phyloP scores from a whole-genome alignment of 1,140 invertebrate genomes.

The Trichomalopsis sarcophagae region DNA sequence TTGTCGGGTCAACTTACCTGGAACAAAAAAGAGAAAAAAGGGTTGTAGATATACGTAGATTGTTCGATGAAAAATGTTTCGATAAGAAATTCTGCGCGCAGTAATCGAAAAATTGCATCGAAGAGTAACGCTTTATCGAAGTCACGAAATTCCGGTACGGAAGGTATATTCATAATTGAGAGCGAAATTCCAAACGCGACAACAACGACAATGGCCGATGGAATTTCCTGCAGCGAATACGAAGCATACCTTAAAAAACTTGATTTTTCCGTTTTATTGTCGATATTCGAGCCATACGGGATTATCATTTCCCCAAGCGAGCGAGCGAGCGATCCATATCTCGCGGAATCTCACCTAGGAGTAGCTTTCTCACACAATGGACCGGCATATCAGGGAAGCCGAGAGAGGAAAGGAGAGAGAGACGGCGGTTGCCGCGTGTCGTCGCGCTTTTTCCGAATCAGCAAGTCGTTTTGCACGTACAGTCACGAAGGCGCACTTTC shows the following conservation, averaged over 20 bases:
- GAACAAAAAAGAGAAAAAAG: conserved; percentile 34
- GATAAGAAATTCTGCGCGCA: too few species aligned
- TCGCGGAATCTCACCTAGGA: background rate
- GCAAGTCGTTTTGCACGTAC: background rate
- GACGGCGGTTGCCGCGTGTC: background rate
- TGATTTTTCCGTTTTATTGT: background rate
- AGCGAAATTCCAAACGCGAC: too few species aligned
- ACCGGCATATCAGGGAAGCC: too few species aligned
- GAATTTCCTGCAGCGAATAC: too few species aligned
- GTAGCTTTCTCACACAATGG: background rate
- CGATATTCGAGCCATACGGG: background rate
- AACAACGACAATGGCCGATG: too few species aligned
- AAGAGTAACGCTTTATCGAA: too few species aligned
- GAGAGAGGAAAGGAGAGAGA: background rate
- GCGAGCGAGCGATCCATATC: background rate
- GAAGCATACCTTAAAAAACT: too few species aligned
- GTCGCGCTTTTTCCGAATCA: conserved; percentile 24
- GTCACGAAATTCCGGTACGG: too few species aligned
- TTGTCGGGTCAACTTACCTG: conserved; percentile 30
- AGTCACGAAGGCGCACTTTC: conserved; percentile 33
- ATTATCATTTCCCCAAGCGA: background rate
- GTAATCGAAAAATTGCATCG: too few species aligned
- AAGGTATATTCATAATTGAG: too few species aligned
- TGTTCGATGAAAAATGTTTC: too few species aligned
- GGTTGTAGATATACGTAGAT: too few species aligned